These are phyloP conservation scores for Hippolais icterina DNA, from an alignment of 2,113 vertebrate genomes.

Conservation along the genomic window DNA sequence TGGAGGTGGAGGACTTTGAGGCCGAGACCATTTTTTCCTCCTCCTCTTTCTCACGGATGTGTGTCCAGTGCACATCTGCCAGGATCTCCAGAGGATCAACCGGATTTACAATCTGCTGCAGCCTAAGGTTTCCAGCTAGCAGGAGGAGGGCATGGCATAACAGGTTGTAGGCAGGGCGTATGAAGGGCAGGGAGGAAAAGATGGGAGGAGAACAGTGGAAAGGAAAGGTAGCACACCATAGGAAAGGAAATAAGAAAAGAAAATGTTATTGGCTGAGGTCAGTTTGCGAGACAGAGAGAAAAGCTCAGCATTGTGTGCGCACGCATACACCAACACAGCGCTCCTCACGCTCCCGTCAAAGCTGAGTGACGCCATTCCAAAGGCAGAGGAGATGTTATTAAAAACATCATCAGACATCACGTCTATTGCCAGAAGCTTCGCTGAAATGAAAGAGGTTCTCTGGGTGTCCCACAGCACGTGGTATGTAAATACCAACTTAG, in stretches of 20 bases:
- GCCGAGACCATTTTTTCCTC: conserved; percentile 75
- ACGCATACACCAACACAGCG: not conserved
- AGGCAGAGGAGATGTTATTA: not conserved
- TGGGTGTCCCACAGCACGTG: not conserved
- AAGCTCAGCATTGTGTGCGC: not conserved
- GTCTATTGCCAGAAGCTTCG: not conserved
- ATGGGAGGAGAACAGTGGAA: not conserved
- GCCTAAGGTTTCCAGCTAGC: conserved; percentile 83
- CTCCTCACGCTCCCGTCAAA: not conserved
- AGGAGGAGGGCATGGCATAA: not conserved
- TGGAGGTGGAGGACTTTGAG: conserved; percentile 80
- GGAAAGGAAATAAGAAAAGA: conserved; percentile 62
- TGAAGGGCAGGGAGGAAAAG: conserved; percentile 8
- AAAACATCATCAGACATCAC: not conserved
- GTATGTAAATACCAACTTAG: not conserved
- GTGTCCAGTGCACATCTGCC: conserved; percentile 82
- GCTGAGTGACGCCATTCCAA: conserved; percentile 4
- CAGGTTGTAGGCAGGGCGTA: not conserved
- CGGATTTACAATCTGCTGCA: conserved; percentile 82
- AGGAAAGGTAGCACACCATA: conserved; percentile 49
- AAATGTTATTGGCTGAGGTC: conserved; percentile 51
- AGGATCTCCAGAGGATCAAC: conserved; percentile 84
- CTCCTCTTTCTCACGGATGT: conserved; percentile 79
- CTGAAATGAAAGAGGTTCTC: not conserved
- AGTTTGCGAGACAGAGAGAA: conserved; percentile 43